A percentile compares a stretch with the other conserved stretches of the same genome.
These are phyloP conservation scores for Philopotamus ludificatus DNA, from an alignment of 1,140 invertebrate genomes.

Conservation along the genomic window DNA sequence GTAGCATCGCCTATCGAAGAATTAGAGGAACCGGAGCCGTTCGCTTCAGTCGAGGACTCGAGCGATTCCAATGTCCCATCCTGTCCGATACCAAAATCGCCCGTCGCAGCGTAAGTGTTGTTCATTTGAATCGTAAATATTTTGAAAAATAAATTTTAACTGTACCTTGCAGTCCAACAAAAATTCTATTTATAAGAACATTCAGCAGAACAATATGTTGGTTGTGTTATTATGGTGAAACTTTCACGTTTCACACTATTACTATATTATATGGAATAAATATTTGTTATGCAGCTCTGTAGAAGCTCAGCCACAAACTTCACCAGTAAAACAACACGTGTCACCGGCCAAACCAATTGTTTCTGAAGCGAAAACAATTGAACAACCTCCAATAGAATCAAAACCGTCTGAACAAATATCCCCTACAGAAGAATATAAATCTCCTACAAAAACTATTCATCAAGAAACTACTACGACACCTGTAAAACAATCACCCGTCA, in stretches of 20 bases:
- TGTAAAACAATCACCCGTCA: background rate
- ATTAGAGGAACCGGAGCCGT: background rate
- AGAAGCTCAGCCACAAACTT: background rate
- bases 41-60: conserved; percentile 19
- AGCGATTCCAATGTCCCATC: conserved; percentile 21
- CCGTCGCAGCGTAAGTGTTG: background rate
- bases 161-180: too few species aligned
- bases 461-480: conserved; percentile 1
- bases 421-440: background rate
- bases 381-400: background rate
- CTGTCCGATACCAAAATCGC: background rate
- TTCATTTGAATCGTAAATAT: too few species aligned
- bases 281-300: too few species aligned
- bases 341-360: background rate
- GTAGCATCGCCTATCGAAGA: background rate
- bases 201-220: too few species aligned
- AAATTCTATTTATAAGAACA: too few species aligned
- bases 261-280: too few species aligned
- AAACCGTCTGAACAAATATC: background rate
- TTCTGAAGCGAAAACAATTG: background rate
- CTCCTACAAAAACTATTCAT: background rate
- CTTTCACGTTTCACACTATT: too few species aligned
- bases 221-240: too few species aligned
- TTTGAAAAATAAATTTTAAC: too few species aligned
- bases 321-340: background rate